Percentiles rank a stretch among this genome's conserved stretches.
Evolutionary conservation across 2,113 vertebrate genomes (phyloP).

Genomic region (Garra rufa): DNA sequence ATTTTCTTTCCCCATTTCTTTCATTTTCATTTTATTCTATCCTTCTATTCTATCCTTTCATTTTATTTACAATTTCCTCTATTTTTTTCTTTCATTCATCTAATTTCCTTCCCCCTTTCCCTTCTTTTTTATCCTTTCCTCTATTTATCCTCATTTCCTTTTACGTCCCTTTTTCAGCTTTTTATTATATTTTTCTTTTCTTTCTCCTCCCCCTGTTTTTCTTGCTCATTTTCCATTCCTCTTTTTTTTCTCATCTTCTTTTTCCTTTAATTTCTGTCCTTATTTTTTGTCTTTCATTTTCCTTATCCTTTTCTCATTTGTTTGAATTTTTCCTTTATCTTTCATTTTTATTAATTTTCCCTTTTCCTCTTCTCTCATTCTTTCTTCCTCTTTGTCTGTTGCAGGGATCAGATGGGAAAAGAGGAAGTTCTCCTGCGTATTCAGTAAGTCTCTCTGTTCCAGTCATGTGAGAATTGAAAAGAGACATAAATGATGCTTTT

Average conservation of each 20-base stretch:
- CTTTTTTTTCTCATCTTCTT: not conserved
- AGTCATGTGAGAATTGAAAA: conserved; percentile 17
- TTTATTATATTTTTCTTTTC: not conserved
- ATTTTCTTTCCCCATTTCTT: not conserved
- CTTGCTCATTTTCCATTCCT: not conserved
- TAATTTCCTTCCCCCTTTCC: too few species aligned
- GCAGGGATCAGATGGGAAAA: conserved; percentile 63
- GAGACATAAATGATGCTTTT: not conserved
- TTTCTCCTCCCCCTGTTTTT: not conserved
- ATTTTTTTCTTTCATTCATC: not conserved
- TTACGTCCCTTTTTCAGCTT: not conserved
- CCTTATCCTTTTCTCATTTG: not conserved
- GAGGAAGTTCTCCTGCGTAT: conserved; percentile 64
- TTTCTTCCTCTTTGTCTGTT: not conserved
- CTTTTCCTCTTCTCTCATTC: not conserved
- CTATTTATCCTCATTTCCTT: not conserved
- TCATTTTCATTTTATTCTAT: too few species aligned
- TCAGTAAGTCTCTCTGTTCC: conserved; percentile 58
- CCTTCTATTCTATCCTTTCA: not conserved
- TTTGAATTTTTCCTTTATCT: not conserved
- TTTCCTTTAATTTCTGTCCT: not conserved
- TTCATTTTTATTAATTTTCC: not conserved
- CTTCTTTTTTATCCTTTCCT: not conserved
- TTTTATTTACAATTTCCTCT: not conserved
- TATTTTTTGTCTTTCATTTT: not conserved